phyloP scores from a whole-genome alignment of 2,113 vertebrate species.

The Cyrtonyx montezumae region DNA sequence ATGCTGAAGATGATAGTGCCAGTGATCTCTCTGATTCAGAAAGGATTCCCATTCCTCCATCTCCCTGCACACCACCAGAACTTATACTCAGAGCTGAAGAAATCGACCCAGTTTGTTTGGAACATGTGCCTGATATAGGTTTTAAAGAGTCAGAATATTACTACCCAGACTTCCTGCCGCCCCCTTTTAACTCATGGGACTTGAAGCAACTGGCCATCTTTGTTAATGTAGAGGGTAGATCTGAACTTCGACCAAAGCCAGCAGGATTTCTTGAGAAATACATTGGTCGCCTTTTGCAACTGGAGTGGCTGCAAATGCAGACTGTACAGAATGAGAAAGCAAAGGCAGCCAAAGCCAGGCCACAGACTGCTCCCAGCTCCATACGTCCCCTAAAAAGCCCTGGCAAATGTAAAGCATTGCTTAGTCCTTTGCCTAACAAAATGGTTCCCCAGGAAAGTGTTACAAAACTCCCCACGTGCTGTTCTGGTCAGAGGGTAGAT shows the following conservation, averaged over 20 bases:
- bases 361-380: conserved; percentile 36
- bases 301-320: conserved; percentile 89
- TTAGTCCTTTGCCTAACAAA: conserved; percentile 9
- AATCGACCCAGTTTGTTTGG: conserved; percentile 67
- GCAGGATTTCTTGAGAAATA: conserved; percentile 82
- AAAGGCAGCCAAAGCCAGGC: conserved; percentile 66
- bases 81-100: conserved; percentile 89
- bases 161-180: conserved; percentile 90
- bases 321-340: conserved; percentile 80
- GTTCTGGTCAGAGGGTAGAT: conserved; percentile 32
- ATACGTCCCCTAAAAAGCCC: conserved; percentile 65
- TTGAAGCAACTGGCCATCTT: conserved; percentile 82
- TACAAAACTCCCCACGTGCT: conserved; percentile 27
- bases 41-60: conserved; percentile 71
- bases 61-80: conserved; percentile 78
- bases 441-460: neutral
- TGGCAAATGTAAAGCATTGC: conserved; percentile 46
- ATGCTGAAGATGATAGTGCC: conserved; percentile 85
- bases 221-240: conserved; percentile 76
- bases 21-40: conserved; percentile 92
- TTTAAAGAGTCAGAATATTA: conserved; percentile 23
- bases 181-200: conserved; percentile 90
- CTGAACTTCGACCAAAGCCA: conserved; percentile 49
- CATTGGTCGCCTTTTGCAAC: conserved; percentile 85
- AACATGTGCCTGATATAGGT: conserved; percentile 37